phyloP scores from a whole-genome alignment of 2,113 vertebrate genomes.

The Phylloscopus trochiloides region DNA sequence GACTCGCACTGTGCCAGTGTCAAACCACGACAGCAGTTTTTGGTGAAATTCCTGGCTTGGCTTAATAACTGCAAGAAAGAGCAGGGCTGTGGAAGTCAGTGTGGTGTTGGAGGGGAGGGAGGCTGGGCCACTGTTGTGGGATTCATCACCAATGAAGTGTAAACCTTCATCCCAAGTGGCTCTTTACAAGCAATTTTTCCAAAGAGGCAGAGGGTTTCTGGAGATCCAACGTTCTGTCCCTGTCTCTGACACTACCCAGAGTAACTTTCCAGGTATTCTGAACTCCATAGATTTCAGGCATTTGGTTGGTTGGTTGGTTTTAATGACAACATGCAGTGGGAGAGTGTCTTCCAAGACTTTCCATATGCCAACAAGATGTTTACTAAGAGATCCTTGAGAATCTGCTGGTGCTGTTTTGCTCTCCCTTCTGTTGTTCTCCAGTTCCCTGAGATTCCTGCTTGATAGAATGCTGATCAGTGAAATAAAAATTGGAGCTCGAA shows the following conservation, averaged over 20 bases:
- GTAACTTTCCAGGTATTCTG: background rate
- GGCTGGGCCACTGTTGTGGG: background rate
- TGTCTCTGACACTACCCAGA: background rate
- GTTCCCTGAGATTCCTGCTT: background rate
- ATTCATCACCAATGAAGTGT: background rate
- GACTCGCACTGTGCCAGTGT: background rate
- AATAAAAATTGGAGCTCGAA: background rate
- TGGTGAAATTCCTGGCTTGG: background rate
- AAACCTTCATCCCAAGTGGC: background rate
- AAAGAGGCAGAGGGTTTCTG: background rate
- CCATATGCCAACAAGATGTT: background rate
- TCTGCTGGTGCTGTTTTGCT: background rate
- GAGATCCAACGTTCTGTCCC: background rate
- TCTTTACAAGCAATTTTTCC: background rate
- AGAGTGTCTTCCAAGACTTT: background rate
- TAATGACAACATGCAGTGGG: background rate
- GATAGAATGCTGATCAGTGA: background rate
- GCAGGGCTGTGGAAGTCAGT: background rate
- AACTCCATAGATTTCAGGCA: background rate
- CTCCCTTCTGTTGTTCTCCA: background rate
- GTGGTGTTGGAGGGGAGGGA: fast-evolving
- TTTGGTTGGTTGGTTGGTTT: background rate
- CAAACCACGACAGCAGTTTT: background rate
- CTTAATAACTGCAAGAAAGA: background rate
- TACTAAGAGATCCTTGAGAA: background rate